phyloP scores from a whole-genome alignment of 2,113 vertebrate species.

The Elachura formosa region DNA sequence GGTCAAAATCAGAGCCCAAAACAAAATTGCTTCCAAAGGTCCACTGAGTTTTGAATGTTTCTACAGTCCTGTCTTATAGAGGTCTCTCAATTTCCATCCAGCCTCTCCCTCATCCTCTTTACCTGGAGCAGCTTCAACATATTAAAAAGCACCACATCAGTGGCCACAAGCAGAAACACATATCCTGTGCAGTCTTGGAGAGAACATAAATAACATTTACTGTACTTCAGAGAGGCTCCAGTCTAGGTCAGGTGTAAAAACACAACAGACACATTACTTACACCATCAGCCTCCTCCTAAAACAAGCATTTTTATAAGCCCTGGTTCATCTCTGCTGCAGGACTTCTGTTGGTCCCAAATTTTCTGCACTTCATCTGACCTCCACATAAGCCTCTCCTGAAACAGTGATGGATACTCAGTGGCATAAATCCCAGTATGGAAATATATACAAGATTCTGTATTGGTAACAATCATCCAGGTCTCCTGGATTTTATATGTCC shows the following conservation, averaged over 20 bases:
- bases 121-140: neutral
- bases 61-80: neutral
- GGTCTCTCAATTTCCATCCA: neutral
- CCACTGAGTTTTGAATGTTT: neutral
- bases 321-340: neutral
- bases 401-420: neutral
- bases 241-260: neutral
- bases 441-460: neutral
- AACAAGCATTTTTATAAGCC: neutral
- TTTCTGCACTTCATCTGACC: neutral
- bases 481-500: neutral
- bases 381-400: neutral
- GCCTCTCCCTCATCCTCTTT: neutral
- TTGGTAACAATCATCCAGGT: neutral
- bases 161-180: neutral
- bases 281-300: neutral
- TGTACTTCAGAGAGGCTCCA: neutral
- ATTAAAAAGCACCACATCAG: neutral
- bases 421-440: neutral
- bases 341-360: neutral
- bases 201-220: neutral
- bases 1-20: neutral
- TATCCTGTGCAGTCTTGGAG: neutral
- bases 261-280: neutral
- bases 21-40: neutral